phyloP scores from a whole-genome alignment of 2,888 invertebrate genomes.

The Plusia festucae region DNA sequence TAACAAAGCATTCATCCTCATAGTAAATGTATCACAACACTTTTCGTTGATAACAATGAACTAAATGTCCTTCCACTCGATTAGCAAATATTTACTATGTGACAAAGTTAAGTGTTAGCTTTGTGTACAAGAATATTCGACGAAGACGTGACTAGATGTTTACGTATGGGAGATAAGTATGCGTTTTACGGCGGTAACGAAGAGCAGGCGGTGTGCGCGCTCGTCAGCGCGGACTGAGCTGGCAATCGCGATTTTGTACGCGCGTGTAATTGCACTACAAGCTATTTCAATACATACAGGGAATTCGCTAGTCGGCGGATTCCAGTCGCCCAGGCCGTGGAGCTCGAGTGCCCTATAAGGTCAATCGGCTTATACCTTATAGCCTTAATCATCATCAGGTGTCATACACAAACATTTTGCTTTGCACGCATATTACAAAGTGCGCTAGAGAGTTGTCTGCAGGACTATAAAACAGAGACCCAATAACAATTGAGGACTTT shows the following conservation, averaged over 20 bases:
- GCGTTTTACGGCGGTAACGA: constrained; percentile 66
- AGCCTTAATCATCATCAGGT: neutral
- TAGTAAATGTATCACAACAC: constrained; percentile 55
- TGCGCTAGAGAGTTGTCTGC: constrained; percentile 32
- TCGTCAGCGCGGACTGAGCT: constrained; percentile 77
- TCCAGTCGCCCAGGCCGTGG: constrained; percentile 61
- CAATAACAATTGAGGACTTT: constrained; percentile 54
- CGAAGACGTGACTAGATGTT: constrained; percentile 69
- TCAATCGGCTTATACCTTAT: constrained; percentile 62
- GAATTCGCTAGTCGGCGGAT: constrained; percentile 84
- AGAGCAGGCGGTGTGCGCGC: constrained; percentile 75
- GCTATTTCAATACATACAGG: constrained; percentile 85
- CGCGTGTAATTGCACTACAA: constrained; percentile 76
- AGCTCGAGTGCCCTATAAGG: constrained; percentile 65
- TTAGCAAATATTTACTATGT: constrained; percentile 74
- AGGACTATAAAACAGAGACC: constrained; percentile 48
- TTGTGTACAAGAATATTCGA: constrained; percentile 58
- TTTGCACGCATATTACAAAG: too few relatives aligned
- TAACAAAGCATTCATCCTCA: constrained; percentile 30
- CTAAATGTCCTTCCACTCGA: constrained; percentile 64
- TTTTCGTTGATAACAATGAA: constrained; percentile 39
- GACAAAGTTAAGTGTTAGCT: constrained; percentile 64
- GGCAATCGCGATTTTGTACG: constrained; percentile 66
- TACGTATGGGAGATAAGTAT: constrained; percentile 72
- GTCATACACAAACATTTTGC: too few relatives aligned